Conservation (phyloP, 2,113 vertebrate species). For the Oncorhynchus nerka region DNA sequence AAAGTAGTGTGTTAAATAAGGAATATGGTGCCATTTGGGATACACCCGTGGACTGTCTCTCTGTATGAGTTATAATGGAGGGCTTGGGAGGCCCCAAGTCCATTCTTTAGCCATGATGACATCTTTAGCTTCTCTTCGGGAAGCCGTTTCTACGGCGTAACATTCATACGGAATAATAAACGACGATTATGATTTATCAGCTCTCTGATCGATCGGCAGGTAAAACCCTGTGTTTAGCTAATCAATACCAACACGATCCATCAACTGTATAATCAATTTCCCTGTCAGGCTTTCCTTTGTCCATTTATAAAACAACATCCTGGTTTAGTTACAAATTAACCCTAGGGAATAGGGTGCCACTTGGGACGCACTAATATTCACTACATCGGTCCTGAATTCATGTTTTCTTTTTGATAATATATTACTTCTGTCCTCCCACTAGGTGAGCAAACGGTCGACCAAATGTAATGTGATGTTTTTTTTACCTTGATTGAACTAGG, state of each 20-base stretch:
- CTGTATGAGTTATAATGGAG: slow-evolving; percentile 68
- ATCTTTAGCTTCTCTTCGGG: slow-evolving; percentile 20
- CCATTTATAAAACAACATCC: slow-evolving; percentile 59
- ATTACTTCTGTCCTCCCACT: too few species aligned
- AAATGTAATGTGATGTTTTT: too few species aligned
- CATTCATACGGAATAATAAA: slow-evolving; percentile 51
- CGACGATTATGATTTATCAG: slow-evolving; percentile 49
- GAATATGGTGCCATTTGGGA: too few species aligned
- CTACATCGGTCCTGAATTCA: slow-evolving; percentile 56
- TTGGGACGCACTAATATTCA: slow-evolving; percentile 18
- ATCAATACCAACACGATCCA: slow-evolving; percentile 63
- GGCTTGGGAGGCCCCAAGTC: slow-evolving; percentile 66
- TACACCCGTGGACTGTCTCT: slow-evolving; percentile 32
- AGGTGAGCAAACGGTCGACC: too few species aligned
- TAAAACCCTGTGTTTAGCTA: slow-evolving; percentile 63
- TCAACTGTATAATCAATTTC: slow-evolving; percentile 62
- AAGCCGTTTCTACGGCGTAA: slow-evolving; percentile 29
- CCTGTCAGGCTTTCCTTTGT: slow-evolving; percentile 48
- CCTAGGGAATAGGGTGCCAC: too few species aligned
- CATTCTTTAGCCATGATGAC: slow-evolving; percentile 59
- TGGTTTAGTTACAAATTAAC: too few species aligned
- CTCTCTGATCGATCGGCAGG: slow-evolving; percentile 52
- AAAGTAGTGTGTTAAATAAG: too few species aligned
- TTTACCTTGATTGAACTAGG: too few species aligned
- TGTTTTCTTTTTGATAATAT: too few species aligned